Conservation (phyloP, 2,888 invertebrate genomes). For the Barypeithes pellucidus region DNA sequence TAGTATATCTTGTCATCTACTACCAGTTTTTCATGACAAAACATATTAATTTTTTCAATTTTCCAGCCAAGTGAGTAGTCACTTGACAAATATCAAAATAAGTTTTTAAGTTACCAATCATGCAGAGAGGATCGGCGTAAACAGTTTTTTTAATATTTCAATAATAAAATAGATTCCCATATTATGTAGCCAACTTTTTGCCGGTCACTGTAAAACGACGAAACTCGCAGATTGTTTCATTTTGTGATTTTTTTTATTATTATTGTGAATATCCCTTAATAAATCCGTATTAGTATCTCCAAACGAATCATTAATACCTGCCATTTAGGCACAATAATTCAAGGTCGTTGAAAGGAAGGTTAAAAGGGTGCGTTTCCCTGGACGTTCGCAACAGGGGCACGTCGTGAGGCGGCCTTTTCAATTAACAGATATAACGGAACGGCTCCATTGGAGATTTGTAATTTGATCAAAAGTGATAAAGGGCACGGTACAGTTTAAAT, state of each 20-base stretch:
- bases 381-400: background rate
- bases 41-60: too few species aligned
- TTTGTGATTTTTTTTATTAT: background rate
- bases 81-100: too few species aligned
- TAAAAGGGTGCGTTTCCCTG: constrained; percentile 6
- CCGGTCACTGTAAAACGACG: too few species aligned
- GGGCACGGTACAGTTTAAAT: background rate
- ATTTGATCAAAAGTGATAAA: background rate
- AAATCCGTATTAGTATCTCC: constrained; percentile 5
- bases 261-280: background rate
- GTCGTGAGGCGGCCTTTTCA: constrained; percentile 3
- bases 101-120: too few species aligned
- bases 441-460: background rate
- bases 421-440: constrained; percentile 9
- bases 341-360: constrained; percentile 4
- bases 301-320: constrained; percentile 1
- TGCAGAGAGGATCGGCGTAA: too few species aligned
- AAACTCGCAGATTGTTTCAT: too few species aligned
- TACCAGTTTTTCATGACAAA: too few species aligned
- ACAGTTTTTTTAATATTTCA: too few species aligned
- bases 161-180: too few species aligned
- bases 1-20: too few species aligned
- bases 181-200: too few species aligned
- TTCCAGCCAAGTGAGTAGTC: too few species aligned
- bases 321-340: constrained; percentile 4